Evolutionary conservation across 2,797 vertebrate species (phyloP).

Genomic region (Tenualosa ilisha): DNA sequence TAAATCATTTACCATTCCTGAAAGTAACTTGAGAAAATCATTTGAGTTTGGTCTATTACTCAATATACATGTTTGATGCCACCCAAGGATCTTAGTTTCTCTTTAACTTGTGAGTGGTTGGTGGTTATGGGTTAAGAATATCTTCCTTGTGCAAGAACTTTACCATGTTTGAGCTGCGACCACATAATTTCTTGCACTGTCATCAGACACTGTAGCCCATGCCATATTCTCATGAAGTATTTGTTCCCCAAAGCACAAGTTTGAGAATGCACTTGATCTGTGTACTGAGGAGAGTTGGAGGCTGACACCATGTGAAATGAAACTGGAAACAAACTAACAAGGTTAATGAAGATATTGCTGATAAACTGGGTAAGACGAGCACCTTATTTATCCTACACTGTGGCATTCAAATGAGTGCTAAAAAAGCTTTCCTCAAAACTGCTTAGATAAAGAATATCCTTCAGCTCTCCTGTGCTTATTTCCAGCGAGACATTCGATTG

Average conservation of each 20-base stretch:
- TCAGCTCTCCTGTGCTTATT: slow-evolving; percentile 4
- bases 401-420: neutral
- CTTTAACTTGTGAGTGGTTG: neutral
- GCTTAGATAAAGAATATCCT: neutral
- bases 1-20: neutral
- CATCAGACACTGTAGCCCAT: neutral
- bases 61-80: neutral
- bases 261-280: neutral
- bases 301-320: neutral
- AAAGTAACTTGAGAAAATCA: neutral
- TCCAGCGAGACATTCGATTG: neutral
- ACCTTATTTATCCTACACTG: neutral
- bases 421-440: neutral
- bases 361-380: neutral
- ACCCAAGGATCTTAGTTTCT: neutral
- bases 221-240: neutral
- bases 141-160: neutral
- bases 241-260: neutral
- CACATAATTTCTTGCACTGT: neutral
- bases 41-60: neutral
- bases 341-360: neutral
- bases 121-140: neutral
- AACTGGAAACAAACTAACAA: neutral
- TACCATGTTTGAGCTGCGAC: neutral
- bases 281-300: neutral